Evolutionary conservation across 92 coral and sea anemone genomes (phyloP), one percentile per base, ranked within the genome.

Genomic region (Palythoa grandiflora): DNA sequence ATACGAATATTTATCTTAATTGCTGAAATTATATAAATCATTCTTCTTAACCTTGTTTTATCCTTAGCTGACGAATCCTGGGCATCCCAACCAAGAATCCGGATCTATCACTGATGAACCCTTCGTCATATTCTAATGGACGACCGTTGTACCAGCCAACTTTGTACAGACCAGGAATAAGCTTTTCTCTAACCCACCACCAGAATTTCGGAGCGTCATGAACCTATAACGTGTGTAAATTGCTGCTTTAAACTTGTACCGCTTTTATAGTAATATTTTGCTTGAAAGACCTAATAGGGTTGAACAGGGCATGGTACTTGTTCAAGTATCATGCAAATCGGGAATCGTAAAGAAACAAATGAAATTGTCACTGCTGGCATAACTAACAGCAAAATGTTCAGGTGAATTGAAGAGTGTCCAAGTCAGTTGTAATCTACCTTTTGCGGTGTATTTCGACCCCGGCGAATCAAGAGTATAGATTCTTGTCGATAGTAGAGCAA

Each of bases 71-170:
- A 11, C 97, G 83, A 2, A 94, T 53, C 84, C 97, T 91, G 38
- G 97, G 97, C 97, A 94, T 94, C 3, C 97, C 97, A 19, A 94
- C 93, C 91, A 92, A 59, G 55, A 92, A 94, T 38, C 89, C 85
- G 9, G 87, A 84, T 89, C 90, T 88, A 80, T 91, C 84, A 63
- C 91, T 71, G 17, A 90, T 70, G 47, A 85, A 90, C 7, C 95
- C 97, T 71, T 94, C 97, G 12, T 89, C 89, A 57, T 91, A 85
- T 5, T 74, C 84, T 55, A 92, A 92, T 6, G 85, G 63, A 87
- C 87, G 87, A 8, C 91, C 91, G 50, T 94, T 94, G 83, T 94
- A 94, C 97, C 97, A 94, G 15, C 79, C 89, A 72, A 91, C 89
- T 53, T 87, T 83, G 76, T 90, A 94, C 6, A 94, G 90, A 5